Evolutionary conservation across 2,888 invertebrate species (phyloP), one percentile per base, ranked within the genome.

Genomic region (Chirona hameri): DNA sequence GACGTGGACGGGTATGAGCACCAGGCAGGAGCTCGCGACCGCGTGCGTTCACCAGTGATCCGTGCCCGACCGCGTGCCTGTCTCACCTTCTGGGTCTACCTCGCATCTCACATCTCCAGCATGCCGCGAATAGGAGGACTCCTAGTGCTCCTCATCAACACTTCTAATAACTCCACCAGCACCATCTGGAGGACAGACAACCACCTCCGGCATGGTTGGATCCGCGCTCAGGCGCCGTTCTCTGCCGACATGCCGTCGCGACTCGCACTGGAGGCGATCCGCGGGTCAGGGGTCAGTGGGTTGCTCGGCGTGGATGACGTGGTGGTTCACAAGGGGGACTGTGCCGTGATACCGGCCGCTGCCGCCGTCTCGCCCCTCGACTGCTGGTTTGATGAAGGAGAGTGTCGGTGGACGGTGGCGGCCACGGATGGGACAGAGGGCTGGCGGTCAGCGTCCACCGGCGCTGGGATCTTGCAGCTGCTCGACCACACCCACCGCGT

Each of bases 171-270:
- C 80, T 29, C 2, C 80, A 52, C 27, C 80, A 5, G 4, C 18
- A 27, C 18, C 2, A n/a, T 80, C 27, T 80, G 80, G 80, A n/a
- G 80, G 18, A 18, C 52, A 4, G 52, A 80, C 55, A 80, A 80
- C 29, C 80, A 80, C 55, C 55, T 27, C 29, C n/a, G 80, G 3
- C 80, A 52, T 29, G 80, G 81, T 14, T 85, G 85, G 85, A 46
- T 85, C 7, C 82, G 83, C 81, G 85, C 84, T 0, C 85, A 84
- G 82, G 83, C 84, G 18, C 82, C 84, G 0, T 83, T 85, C 39
- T 83, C 84, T n/a, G 84, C 85, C n/a, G 82, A 83, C 81, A 82
- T 83, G 4, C 85, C 84, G 0, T 84, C 84, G 48, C 52, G 52
- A 12, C 48, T 80, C 27, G 80, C 80, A 18, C 55, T 80, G 27